Evolutionary conservation across 1,140 invertebrate genomes (phyloP), one percentile per base, ranked within the genome.

Genomic region (Nasonia vitripennis): DNA sequence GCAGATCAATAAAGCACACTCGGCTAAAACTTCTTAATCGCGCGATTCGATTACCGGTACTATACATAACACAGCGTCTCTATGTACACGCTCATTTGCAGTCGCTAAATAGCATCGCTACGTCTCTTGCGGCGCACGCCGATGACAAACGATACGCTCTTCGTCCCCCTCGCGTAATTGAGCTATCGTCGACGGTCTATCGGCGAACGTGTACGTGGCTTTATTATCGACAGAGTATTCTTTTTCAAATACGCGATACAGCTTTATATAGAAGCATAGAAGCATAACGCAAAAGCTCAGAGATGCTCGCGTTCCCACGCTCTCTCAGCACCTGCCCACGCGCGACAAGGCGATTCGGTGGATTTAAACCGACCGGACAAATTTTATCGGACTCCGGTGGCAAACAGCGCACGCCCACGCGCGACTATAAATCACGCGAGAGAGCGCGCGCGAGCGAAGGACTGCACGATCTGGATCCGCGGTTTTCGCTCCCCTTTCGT

Each of bases 311-410:
- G 10, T 83, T 75, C 81, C 27, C 71, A 83, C 71, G 80, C 68
- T 81, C 12, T 31, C 55, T n/a, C 48, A 20, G 71, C 68, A 83
- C 73, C 89, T 88, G 88, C 89, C 89, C 89, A 90, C 89, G 88
- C 89, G 48, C 74, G 71, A 48, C 31, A 75, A 62, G 20, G n/a
- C 55, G 55, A 92, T 91, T 90, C 89, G 91, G 51, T 92, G 90
- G 91, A 93, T 93, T 93, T 93, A 93, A 93, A 90, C 92, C 89
- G 90, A 88, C 87, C 87, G 90, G 92, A 91, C 93, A 92, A 93
- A 93, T 93, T 93, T 93, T 93, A 93, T 93, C 93, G 91, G 90
- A 90, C 89, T 92, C 91, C 93, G 89, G 93, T 93, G 92, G 93
- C 93, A 93, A 93, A 92, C 91, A 90, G 88, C 88, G 88, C 84